These are phyloP conservation scores for Discoglossus pictus DNA, from an alignment of 2,797 vertebrate genomes.

Conservation along the genomic window DNA sequence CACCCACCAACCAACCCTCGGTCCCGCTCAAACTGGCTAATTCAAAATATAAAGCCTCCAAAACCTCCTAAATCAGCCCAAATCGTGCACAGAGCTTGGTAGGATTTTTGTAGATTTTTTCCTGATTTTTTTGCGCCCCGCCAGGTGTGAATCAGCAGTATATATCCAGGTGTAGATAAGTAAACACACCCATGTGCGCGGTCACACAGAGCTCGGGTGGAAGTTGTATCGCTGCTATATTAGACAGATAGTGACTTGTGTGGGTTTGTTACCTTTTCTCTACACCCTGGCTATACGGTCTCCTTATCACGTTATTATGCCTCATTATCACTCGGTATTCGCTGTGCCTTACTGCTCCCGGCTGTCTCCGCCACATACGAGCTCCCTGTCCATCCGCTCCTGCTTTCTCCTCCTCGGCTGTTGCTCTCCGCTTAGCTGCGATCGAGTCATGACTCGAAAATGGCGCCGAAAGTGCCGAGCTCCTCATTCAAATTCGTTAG, in stretches of 20 bases:
- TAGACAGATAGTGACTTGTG: too few relatives aligned
- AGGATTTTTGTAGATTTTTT: slow-evolving; percentile 30
- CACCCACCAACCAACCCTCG: slow-evolving; percentile 57
- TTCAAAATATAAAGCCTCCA: slow-evolving; percentile 55
- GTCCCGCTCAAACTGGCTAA: slow-evolving; percentile 79
- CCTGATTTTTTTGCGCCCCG: slow-evolving; percentile 19
- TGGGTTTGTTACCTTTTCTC: too few relatives aligned
- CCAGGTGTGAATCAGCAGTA: slow-evolving; percentile 27
- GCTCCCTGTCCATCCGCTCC: slow-evolving; percentile 13
- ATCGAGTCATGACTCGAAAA: slow-evolving; percentile 92
- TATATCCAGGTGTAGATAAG: too few relatives aligned
- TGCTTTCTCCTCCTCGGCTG: slow-evolving; percentile 58
- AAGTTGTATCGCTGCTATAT: too few relatives aligned
- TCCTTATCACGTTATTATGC: too few relatives aligned
- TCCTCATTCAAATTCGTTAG: slow-evolving; percentile 98
- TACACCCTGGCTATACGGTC: too few relatives aligned
- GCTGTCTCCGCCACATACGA: neutral
- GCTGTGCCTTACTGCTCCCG: neutral
- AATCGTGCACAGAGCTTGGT: slow-evolving; percentile 16
- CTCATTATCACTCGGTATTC: neutral
- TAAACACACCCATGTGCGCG: slow-evolving; percentile 1
- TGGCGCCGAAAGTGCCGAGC: slow-evolving; percentile 95
- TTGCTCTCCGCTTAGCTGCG: slow-evolving; percentile 72
- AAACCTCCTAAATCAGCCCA: neutral
- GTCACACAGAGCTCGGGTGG: neutral